A percentile compares a stretch with the other conserved stretches of the same genome.
Evolutionary conservation across 2,888 invertebrate species (phyloP).

Genomic region (Oasisia sp.): DNA sequence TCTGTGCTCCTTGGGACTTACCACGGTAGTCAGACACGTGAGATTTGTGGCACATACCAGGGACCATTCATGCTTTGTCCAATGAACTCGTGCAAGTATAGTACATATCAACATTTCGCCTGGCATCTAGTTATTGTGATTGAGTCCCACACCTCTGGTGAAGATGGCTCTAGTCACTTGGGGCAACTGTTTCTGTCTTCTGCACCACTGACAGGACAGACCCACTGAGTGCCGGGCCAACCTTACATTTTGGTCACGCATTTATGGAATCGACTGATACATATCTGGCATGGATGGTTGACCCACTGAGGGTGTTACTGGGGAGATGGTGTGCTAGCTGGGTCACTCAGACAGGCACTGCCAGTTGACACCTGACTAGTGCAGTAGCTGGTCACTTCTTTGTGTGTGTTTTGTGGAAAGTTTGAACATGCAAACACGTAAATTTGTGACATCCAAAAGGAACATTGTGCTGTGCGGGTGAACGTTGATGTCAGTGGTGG

Average conservation of each 20-base stretch:
- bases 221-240: not conserved
- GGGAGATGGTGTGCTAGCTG: not conserved
- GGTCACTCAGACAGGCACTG: not conserved
- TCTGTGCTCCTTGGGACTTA: not conserved
- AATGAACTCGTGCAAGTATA: not conserved
- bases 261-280: not conserved
- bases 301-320: not conserved
- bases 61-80: not conserved
- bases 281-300: not conserved
- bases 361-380: not conserved
- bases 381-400: not conserved
- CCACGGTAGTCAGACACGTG: not conserved
- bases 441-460: not conserved
- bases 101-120: not conserved
- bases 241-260: not conserved
- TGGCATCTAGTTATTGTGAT: not conserved
- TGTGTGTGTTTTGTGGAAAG: not conserved
- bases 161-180: not conserved
- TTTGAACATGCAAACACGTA: not conserved
- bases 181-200: not conserved
- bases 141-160: not conserved
- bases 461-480: not conserved
- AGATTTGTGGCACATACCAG: not conserved
- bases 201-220: not conserved
- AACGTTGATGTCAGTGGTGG: not conserved